Conservation (phyloP, 2,888 invertebrate species). For the Spialia ferax region DNA sequence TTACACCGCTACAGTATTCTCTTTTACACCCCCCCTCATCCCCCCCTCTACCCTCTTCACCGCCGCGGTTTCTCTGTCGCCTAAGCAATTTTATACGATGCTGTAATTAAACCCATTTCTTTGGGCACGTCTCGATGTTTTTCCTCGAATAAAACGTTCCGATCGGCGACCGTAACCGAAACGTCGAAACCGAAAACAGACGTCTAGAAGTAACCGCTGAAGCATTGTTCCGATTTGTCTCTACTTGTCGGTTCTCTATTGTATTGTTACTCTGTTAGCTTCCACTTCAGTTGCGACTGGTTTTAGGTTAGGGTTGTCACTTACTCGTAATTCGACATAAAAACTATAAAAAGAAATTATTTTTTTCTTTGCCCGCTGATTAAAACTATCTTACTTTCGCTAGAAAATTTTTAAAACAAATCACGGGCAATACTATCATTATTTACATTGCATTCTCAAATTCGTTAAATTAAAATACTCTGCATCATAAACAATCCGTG, state of each 20-base stretch:
- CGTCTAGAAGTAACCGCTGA: slow-evolving; percentile 1
- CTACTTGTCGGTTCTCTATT: slow-evolving; percentile 4
- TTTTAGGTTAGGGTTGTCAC: not conserved
- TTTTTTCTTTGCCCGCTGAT: no score
- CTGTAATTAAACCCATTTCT: slow-evolving; percentile 79
- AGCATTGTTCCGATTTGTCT: slow-evolving; percentile 27
- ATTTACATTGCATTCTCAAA: no score
- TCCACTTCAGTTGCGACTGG: not conserved
- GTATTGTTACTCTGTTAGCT: slow-evolving; percentile 5
- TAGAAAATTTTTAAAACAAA: no score
- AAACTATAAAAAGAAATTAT: no score
- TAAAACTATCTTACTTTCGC: no score
- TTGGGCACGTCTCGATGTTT: slow-evolving; percentile 57
- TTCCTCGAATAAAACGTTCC: slow-evolving; percentile 53
- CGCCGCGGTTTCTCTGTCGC: slow-evolving; percentile 59
- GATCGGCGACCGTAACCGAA: slow-evolving; percentile 43
- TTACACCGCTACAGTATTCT: slow-evolving; percentile 59
- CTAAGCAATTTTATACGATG: slow-evolving; percentile 54
- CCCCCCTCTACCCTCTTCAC: not conserved
- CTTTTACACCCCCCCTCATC: slow-evolving; percentile 33
- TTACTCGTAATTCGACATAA: not conserved
- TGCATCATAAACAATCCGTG: no score
- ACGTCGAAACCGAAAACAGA: slow-evolving; percentile 27
- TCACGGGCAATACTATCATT: no score
- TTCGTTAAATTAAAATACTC: no score